Conservation (phyloP, 2,113 vertebrate genomes). For the Phrynosoma platyrhinos region DNA sequence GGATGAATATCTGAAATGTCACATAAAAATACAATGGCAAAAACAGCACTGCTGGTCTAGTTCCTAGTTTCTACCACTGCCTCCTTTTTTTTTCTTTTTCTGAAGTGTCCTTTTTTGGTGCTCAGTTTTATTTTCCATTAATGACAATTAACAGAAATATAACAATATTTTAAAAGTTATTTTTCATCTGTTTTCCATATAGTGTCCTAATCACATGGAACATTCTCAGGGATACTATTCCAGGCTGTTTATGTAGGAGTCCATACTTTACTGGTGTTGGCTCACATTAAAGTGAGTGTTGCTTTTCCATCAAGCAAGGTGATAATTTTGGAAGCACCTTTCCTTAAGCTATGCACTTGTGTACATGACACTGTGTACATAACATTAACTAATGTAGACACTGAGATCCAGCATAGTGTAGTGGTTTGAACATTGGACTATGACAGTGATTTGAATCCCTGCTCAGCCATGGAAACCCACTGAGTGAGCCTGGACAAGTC, state of each 20-base stretch:
- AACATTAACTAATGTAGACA: no score
- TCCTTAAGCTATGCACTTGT: no score
- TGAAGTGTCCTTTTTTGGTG: neutral
- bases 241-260: neutral
- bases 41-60: neutral
- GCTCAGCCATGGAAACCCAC: no score
- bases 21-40: neutral
- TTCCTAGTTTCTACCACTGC: neutral
- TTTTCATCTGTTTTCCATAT: neutral
- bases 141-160: neutral
- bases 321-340: no score
- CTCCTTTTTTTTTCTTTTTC: neutral
- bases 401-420: no score
- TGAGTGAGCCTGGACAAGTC: no score
- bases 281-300: neutral
- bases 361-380: no score
- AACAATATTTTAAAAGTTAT: neutral
- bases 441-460: no score
- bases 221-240: neutral
- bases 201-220: neutral
- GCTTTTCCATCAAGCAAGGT: no score
- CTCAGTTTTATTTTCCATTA: neutral
- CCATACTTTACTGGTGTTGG: no score
- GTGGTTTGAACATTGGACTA: no score
- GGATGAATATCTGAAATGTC: constrained; percentile 3